Percentiles rank a stretch among this genome's conserved stretches.
Evolutionary conservation across 2,113 vertebrate species (phyloP).

Genomic region (Cnemophilus loriae): DNA sequence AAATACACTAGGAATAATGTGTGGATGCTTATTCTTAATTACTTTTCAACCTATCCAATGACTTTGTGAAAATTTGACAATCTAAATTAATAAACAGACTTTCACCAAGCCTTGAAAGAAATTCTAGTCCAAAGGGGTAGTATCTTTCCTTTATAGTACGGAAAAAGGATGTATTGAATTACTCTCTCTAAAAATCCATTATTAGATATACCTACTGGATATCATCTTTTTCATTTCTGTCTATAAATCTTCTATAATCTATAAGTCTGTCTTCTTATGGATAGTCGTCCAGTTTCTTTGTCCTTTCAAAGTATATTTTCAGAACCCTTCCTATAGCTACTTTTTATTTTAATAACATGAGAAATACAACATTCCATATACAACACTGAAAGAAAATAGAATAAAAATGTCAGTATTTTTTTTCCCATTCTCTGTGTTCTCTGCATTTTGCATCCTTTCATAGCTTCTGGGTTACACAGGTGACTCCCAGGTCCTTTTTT

Average conservation of each 20-base stretch:
- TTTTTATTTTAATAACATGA: background rate
- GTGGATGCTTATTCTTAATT: background rate
- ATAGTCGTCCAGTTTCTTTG: background rate
- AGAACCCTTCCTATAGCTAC: background rate
- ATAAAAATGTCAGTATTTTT: background rate
- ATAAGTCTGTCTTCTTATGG: background rate
- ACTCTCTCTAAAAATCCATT: background rate
- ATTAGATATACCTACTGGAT: background rate
- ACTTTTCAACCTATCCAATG: background rate
- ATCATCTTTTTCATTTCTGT: background rate
- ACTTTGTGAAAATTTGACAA: background rate
- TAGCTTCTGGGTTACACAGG: background rate
- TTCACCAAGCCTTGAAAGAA: background rate
- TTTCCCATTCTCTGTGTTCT: background rate
- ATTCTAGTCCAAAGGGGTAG: background rate
- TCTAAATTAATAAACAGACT: background rate
- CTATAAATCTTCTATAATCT: background rate
- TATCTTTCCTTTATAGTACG: background rate
- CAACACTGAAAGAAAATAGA: background rate
- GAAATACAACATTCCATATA: background rate
- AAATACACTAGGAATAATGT: background rate
- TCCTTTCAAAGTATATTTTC: background rate
- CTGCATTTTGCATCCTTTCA: constrained; percentile 3
- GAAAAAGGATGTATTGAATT: background rate
- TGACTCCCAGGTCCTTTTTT: background rate